phyloP scores from a whole-genome alignment of 2,113 vertebrate species.

The Cyprinodon tularosa region DNA sequence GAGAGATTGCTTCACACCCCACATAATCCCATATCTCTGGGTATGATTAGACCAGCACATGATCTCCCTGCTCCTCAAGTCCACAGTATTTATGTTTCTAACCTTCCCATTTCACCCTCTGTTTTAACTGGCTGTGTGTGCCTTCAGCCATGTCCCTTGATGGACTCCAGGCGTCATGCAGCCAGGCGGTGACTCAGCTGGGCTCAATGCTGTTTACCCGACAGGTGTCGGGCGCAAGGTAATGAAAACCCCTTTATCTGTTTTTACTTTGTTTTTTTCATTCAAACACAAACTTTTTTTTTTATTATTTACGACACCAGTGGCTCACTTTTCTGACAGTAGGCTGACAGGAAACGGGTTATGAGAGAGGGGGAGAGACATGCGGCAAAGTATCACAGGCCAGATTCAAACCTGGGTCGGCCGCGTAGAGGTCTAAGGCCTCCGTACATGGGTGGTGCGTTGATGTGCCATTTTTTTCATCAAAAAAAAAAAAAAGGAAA shows the following conservation, averaged over 20 bases:
- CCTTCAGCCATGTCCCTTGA: constrained; percentile 90
- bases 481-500: no score
- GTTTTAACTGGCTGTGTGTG: background rate
- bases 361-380: no score
- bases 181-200: constrained; percentile 87
- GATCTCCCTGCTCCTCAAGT: background rate
- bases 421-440: no score
- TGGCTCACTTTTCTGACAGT: no score
- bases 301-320: no score
- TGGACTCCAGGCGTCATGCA: constrained; percentile 77
- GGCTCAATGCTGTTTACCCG: constrained; percentile 99
- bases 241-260: constrained; percentile 36
- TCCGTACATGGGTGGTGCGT: no score
- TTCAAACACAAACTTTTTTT: background rate
- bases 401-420: no score
- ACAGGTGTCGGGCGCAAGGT: constrained; percentile 98
- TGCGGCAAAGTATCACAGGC: no score
- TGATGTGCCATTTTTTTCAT: no score
- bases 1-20: constrained; percentile 91
- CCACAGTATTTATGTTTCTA: background rate
- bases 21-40: constrained; percentile 95
- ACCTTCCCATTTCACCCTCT: background rate
- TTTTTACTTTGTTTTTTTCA: no score
- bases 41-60: constrained; percentile 71
- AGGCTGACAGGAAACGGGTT: no score